Conservation (phyloP, 2,888 invertebrate genomes). For the Macaria liturata region DNA sequence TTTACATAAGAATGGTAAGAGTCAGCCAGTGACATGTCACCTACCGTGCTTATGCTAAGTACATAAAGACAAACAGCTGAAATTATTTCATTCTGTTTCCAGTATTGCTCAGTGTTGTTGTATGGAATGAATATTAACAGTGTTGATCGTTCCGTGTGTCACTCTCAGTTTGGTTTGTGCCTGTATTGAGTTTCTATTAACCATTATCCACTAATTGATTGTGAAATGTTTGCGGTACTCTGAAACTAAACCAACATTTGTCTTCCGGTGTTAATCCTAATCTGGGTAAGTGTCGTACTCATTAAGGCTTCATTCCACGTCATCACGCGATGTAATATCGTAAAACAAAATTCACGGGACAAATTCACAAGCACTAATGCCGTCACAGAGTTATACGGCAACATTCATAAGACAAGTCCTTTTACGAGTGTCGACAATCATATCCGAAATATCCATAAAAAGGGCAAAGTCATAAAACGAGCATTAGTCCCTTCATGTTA, state of each 20-base stretch:
- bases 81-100: constrained; percentile 31
- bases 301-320: constrained; percentile 13
- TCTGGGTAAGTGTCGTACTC: constrained; percentile 20
- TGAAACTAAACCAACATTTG: constrained; percentile 19
- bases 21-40: constrained; percentile 40
- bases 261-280: constrained; percentile 14
- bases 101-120: constrained; percentile 26
- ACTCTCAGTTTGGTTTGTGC: constrained; percentile 35
- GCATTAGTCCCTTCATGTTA: constrained; percentile 68
- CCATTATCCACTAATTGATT: constrained; percentile 45
- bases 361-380: constrained; percentile 30
- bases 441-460: constrained; percentile 72
- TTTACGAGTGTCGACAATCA: constrained; percentile 70
- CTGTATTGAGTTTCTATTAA: constrained; percentile 44
- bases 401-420: constrained; percentile 58
- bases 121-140: constrained; percentile 29
- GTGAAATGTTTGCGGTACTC: constrained; percentile 39
- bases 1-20: constrained; percentile 57
- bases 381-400: constrained; percentile 43
- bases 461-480: constrained; percentile 68
- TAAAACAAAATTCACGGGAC: constrained; percentile 25
- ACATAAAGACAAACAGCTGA: constrained; percentile 32
- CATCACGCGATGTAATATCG: constrained; percentile 14
- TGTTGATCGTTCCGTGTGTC: constrained; percentile 30
- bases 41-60: constrained; percentile 42